A percentile compares a stretch with the other conserved stretches of the same genome.
Evolutionary conservation across 2,888 invertebrate species (phyloP).

Genomic region (Drosophila acutilabella): DNA sequence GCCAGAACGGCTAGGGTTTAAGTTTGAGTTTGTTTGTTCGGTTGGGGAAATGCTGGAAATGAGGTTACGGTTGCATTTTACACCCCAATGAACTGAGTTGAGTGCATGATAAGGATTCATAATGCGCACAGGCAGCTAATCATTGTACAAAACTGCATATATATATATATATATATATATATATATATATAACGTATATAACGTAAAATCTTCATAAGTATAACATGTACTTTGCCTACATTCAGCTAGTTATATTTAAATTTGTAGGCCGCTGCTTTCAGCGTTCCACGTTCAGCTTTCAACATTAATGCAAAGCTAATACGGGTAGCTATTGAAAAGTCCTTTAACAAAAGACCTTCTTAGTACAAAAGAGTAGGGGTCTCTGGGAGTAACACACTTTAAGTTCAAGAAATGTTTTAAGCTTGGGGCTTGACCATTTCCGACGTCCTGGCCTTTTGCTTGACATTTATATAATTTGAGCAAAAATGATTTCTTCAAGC

Average conservation of each 20-base stretch:
- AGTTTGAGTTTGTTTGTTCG: constrained; percentile 37
- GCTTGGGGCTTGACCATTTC: constrained; percentile 45
- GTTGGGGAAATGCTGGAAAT: constrained; percentile 39
- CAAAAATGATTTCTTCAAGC: constrained; percentile 72
- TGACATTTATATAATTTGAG: constrained; percentile 69
- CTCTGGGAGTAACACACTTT: constrained; percentile 39
- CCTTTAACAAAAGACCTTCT: constrained; percentile 24
- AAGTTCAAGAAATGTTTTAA: constrained; percentile 9
- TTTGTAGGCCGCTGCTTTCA: constrained; percentile 14
- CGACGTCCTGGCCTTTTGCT: constrained; percentile 27
- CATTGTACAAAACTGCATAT: constrained; percentile 2
- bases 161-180: no score
- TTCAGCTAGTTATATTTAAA: constrained; percentile 28
- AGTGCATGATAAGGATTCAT: constrained; percentile 42
- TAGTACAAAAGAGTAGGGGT: background rate
- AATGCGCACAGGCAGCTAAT: constrained; percentile 45
- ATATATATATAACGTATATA: no score
- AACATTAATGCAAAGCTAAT: constrained; percentile 44
- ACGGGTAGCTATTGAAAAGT: constrained; percentile 40
- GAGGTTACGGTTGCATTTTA: constrained; percentile 67
- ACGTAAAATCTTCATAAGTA: constrained; percentile 12
- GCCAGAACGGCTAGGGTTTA: constrained; percentile 28
- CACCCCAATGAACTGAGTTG: constrained; percentile 49
- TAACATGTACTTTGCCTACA: constrained; percentile 26
- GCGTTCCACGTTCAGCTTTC: background rate